Base-by-base conservation (phyloP, 1,140 invertebrate genomes). In the Drosophila saltans region DNA sequence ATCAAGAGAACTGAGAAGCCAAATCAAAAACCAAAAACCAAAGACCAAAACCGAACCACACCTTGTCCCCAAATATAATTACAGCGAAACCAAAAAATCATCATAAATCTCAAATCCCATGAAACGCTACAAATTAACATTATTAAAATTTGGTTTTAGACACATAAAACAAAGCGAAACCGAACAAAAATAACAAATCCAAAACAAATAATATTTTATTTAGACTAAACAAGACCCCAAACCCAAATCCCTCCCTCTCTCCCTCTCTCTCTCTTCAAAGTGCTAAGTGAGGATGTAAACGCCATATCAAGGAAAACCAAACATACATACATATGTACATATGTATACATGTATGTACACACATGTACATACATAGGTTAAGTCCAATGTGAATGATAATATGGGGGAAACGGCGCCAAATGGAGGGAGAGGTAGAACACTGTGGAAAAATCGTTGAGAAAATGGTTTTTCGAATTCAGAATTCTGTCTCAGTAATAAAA, bases 111-210 rank as follows among this genome's bases (percentile, higher is more conserved):
- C 74, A 75, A 68, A 75, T 89, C 84, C 85, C 84, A 89, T 89
- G 84, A 89, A 88, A 84, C 74, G 75, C 81, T 58, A 68, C 78
- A 79, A 89, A 90, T 89, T 89, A 89, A 90, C 84, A 89, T 89
- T 84, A 89, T 89, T 89, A 89, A 89, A 89, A 89, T 81, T 89
- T 89, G 78, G 84, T 89, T 84, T 78, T 88, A 69, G 80, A 80
- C 80, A 89, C 70, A 75, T 76, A 88, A 88, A 88, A 88, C 84
- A 88, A 88, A 88, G 72, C 78, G 73, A 84, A 66, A 67, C 71
- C 55, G 72, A 69, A 73, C 45, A 63, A 72, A 60, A 65, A 52
- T 60, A 75, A 69, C 61, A 69, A 78, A 65, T 67, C 65, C 65
- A 52, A 78, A 75, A 78, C 74, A 89, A 88, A 84, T 81, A 89